phyloP scores from a whole-genome alignment of 1,140 invertebrate genomes.

The Drosophila watanabei region DNA sequence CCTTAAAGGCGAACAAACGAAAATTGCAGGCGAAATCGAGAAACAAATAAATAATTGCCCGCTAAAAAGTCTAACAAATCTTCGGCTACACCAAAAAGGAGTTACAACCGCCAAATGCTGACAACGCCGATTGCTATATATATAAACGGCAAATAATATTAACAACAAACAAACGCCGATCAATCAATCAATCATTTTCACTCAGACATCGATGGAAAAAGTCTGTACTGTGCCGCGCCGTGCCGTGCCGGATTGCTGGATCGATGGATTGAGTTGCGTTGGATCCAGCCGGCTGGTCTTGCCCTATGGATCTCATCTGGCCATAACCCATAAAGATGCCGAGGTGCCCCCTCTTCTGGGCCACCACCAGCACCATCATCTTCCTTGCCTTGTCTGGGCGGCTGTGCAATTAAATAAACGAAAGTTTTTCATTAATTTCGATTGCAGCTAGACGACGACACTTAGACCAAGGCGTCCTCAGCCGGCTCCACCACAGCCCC shows the following conservation, averaged over 20 bases:
- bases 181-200: constrained; percentile 83
- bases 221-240: constrained; percentile 4
- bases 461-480: constrained; percentile 49
- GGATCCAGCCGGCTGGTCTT: constrained; percentile 53
- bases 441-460: constrained; percentile 74
- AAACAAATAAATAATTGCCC: constrained; percentile 76
- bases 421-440: constrained; percentile 83
- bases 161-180: constrained; percentile 55
- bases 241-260: constrained; percentile 3
- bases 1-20: constrained; percentile 68
- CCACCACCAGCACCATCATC: constrained; percentile 25
- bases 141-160: constrained; percentile 36
- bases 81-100: constrained; percentile 74
- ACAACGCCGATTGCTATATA: constrained; percentile 44
- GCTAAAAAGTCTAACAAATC: constrained; percentile 71
- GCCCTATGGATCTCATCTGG: constrained; percentile 80
- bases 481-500: constrained; percentile 2
- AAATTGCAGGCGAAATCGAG: constrained; percentile 78
- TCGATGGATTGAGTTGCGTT: constrained; percentile 36
- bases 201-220: constrained; percentile 63
- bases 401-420: constrained; percentile 82
- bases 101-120: constrained; percentile 66
- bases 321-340: constrained; percentile 72
- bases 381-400: constrained; percentile 43
- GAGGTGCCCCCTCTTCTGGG: constrained; percentile 46